Evolutionary conservation across 1,140 invertebrate genomes (phyloP), one percentile per base, ranked within the genome.

Genomic region (Microplitis demolitor): DNA sequence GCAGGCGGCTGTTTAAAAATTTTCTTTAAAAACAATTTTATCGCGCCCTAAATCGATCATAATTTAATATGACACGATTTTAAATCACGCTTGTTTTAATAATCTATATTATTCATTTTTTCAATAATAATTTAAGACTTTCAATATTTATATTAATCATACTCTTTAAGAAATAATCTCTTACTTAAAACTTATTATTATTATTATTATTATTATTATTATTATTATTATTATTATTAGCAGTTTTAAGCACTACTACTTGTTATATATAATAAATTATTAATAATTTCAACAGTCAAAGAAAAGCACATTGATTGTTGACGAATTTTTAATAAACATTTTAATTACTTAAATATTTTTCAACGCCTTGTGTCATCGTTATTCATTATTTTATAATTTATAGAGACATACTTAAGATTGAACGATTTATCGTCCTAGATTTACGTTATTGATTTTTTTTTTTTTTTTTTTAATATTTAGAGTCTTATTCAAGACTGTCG

Each of bases 231-330:
- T 24, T 24, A 24, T 24, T 24, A 24, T 24, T 24, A 35, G 64
- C 61, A 34, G 13, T 69, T 34, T 61, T 69, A 39, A 74, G 24
- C 24, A 24, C 24, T 24, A 45, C 14, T 31, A 33, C 39, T 24
- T 56, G 24, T 24, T 24, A 24, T 24, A 2, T 24, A 24, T 24
- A 60, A 66, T 67, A 67, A 8, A 60, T 45, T 60, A 61, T 76
- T 66, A 54, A n/a, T 66, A 71, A 73, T 63, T 70, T 76, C 66
- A 68, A 76, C 69, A 74, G 64, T 76, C 62, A 71, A 76, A 76
- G 69, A 45, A 45, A 45, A 45, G 39, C 39, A 45, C 39, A 24
- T 24, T 24, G 72, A 71, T 66, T 74, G 72, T n/a, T 58, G 68
- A 24, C 24, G 24, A 68, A 66, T 73, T 53, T 71, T 58, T 50